Evolutionary conservation across 1,140 invertebrate species (phyloP), one percentile per base, ranked within the genome.

Genomic region (Goniozus legneri): DNA sequence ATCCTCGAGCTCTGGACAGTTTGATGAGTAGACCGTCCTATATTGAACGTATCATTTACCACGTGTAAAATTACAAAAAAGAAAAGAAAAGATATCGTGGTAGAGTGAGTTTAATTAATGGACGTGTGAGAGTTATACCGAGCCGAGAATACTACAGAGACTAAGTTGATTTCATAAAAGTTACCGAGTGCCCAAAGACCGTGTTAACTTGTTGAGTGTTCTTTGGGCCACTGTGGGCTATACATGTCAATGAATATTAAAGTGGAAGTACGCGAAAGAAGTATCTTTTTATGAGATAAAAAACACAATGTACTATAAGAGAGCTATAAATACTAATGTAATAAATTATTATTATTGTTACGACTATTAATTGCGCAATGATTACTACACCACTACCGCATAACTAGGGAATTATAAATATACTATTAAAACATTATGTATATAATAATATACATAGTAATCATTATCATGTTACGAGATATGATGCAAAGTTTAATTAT

Each of bases 151-250:
- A 39, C 34, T 21, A 21, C 45, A 46, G 12, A 22, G 16, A 46
- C 46, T 32, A 52, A 34, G 10, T 40, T 30, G 37, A n/a, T 57
- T 56, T 44, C 45, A 56, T 46, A 51, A 42, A 32, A 50, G 43
- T 46, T 44, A 60, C 42, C 30, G 49, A 64, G 50, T 42, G 54
- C 63, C 64, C 61, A 63, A 65, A 71, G 67, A 65, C 64, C 56
- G 60, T 73, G 73, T 76, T 76, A 69, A 67, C 54, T 76, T 75
- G 73, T 76, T 75, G 56, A 71, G 66, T 62, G 67, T 53, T 67
- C 60, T 73, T 71, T 66, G 73, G 71, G 67, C 60, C 59, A 43
- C 22, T 43, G 53, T 50, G 60, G n/a, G 52, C 53, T 58, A 62
- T 48, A 49, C 49, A 62, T 32, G 48, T 59, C 50, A 61, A 50